Conservation (phyloP, 1,140 invertebrate genomes). For the Rhopalosiphum padi region DNA sequence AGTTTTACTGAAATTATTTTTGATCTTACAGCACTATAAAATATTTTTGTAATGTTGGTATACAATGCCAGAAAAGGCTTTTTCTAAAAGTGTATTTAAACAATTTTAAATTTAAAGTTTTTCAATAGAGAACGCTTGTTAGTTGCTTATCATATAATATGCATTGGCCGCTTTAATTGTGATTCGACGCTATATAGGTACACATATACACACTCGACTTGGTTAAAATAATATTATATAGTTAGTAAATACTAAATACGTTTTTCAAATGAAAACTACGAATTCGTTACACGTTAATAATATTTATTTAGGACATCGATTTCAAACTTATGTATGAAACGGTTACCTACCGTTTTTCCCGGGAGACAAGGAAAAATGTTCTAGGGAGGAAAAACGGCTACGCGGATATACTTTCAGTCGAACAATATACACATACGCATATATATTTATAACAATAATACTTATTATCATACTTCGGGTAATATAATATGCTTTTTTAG, state of each 20-base stretch:
- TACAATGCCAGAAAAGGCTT: not conserved
- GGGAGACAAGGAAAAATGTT: not conserved
- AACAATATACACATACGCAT: not conserved
- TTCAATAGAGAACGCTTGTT: not conserved
- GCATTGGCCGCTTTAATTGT: not conserved
- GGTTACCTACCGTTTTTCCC: not conserved
- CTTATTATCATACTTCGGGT: not conserved
- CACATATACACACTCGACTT: not conserved
- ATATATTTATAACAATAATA: not conserved
- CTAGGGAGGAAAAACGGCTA: not conserved
- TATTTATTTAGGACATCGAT: conserved; percentile 5
- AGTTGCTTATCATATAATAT: not conserved
- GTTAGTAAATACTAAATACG: not conserved
- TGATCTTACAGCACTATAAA: not conserved
- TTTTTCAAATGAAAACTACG: not conserved
- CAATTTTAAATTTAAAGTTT: not conserved
- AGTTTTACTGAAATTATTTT: not conserved
- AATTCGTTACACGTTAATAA: not conserved
- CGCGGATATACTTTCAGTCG: not conserved
- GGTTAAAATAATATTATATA: not conserved
- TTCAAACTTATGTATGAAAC: not conserved
- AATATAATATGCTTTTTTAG: not conserved
- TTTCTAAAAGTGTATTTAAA: not conserved
- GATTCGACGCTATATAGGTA: not conserved
- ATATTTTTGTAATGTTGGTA: not conserved